These are phyloP conservation scores for Lutjanus erythropterus DNA, from an alignment of 2,113 vertebrate genomes.

Conservation along the genomic window DNA sequence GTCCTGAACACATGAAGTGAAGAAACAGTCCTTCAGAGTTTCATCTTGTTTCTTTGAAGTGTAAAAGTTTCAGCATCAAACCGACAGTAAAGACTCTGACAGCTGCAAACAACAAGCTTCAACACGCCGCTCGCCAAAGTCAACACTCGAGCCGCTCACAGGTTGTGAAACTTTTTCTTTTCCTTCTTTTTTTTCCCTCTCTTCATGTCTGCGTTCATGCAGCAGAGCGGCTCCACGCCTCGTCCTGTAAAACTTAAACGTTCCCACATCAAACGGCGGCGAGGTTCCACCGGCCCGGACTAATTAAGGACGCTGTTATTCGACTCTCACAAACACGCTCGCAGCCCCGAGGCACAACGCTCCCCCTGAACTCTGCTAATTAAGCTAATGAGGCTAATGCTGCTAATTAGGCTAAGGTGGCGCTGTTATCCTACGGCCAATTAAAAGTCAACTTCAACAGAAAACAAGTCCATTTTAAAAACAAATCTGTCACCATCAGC, in stretches of 20 bases:
- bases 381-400: not conserved
- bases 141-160: not conserved
- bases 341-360: not conserved
- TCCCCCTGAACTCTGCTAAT: conserved; percentile 5
- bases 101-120: conserved; percentile 40
- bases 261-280: conserved; percentile 34
- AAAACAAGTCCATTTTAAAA: not conserved
- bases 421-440: conserved; percentile 16
- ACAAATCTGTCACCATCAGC: not conserved
- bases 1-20: not conserved
- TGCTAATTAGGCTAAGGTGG: conserved; percentile 21
- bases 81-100: conserved; percentile 15
- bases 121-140: conserved; percentile 20
- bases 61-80: not conserved
- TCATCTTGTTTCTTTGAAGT: not conserved
- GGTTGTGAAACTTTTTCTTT: not conserved
- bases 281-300: not conserved
- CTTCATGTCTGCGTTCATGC: not conserved
- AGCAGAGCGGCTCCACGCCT: conserved; percentile 22
- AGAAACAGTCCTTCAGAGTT: not conserved
- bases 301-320: conserved; percentile 13
- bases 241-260: conserved; percentile 30
- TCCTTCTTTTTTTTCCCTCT: not conserved
- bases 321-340: not conserved
- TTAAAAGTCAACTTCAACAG: not conserved